phyloP scores from a whole-genome alignment of 2,888 invertebrate genomes.

The Chrysodeixis includens region DNA sequence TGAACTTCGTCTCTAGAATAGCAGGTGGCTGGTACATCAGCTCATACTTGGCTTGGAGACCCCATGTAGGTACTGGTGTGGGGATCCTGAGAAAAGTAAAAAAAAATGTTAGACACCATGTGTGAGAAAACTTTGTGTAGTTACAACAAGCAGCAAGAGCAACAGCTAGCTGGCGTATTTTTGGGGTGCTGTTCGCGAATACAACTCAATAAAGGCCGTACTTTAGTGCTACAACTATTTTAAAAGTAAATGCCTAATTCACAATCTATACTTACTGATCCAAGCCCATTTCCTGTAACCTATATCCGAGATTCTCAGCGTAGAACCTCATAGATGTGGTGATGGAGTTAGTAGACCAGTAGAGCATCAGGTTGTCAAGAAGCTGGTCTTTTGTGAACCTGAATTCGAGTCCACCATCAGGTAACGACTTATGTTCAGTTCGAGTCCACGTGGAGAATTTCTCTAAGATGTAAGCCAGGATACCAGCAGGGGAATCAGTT shows the following conservation, averaged over 20 bases:
- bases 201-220: too few relatives aligned
- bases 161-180: too few relatives aligned
- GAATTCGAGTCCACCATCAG: conserved; percentile 91
- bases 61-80: conserved; percentile 90
- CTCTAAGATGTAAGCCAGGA: conserved; percentile 95
- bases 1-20: conserved; percentile 88
- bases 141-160: too few relatives aligned
- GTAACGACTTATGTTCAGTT: conserved; percentile 72
- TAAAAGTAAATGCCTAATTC: too few relatives aligned
- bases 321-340: conserved; percentile 93
- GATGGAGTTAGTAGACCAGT: conserved; percentile 94
- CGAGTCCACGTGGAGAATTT: conserved; percentile 95
- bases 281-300: conserved; percentile 60
- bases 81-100: conserved; percentile 53
- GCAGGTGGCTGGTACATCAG: conserved; percentile 88
- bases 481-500: conserved; percentile 93
- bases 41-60: conserved; percentile 92
- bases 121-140: too few relatives aligned
- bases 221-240: too few relatives aligned
- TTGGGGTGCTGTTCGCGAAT: too few relatives aligned
- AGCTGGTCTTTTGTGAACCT: conserved; percentile 92
- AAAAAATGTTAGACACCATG: background rate
- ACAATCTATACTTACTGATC: conserved; percentile 76
- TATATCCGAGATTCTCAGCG: conserved; percentile 89
- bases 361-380: conserved; percentile 95